These are phyloP conservation scores for Anguilla anguilla DNA, from an alignment of 2,797 vertebrate species.

Conservation along the genomic window DNA sequence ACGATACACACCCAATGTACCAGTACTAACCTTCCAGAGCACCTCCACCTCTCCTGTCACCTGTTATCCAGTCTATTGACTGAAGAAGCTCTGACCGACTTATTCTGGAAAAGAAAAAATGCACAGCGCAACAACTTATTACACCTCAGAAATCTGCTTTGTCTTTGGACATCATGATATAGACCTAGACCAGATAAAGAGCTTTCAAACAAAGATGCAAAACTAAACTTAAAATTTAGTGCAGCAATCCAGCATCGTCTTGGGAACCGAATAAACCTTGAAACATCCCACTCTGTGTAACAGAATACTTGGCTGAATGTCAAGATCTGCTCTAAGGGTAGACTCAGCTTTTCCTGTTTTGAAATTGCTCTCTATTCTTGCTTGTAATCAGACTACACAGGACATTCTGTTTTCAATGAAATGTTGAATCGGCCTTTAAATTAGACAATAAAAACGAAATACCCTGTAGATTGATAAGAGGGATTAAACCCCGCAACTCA, in stretches of 20 bases:
- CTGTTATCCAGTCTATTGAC: slow-evolving; percentile 57
- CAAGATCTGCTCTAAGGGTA: background rate
- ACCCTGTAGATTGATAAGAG: background rate
- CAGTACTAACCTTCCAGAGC: slow-evolving; percentile 53
- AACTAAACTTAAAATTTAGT: background rate
- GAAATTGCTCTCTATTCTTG: background rate
- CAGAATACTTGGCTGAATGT: background rate
- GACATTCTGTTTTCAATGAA: slow-evolving; percentile 5
- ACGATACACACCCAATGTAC: background rate
- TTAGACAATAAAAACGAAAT: background rate
- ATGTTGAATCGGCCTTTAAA: background rate
- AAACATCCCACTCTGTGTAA: background rate
- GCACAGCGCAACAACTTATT: background rate
- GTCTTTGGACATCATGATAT: background rate
- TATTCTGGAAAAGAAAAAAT: slow-evolving; percentile 62
- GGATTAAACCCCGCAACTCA: background rate
- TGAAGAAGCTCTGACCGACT: slow-evolving; percentile 65
- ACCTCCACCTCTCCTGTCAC: slow-evolving; percentile 56
- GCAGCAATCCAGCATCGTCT: background rate
- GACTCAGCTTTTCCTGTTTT: background rate
- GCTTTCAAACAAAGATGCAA: background rate
- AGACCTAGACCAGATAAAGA: background rate
- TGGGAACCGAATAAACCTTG: background rate
- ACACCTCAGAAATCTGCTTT: background rate
- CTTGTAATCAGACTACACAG: background rate